Evolutionary conservation across 2,888 invertebrate species (phyloP), one percentile per base, ranked within the genome.

Genomic region (Latheticus oryzae): DNA sequence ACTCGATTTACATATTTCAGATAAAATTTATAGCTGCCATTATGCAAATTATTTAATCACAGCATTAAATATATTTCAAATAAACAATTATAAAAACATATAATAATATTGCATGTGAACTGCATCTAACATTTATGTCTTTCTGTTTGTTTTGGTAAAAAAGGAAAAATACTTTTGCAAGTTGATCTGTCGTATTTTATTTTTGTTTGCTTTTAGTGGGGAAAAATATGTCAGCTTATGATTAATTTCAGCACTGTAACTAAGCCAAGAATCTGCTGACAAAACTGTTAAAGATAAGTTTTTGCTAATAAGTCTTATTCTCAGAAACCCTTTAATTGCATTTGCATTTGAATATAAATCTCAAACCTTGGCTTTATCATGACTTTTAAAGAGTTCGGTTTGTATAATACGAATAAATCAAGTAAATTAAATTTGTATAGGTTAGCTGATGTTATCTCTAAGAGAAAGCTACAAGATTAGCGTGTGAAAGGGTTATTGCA

Each of bases 321-420:
- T n/a, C n/a, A n/a, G n/a, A n/a, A n/a, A 40, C 40, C 7, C 7
- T 38, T 15, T 40, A 40, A 40, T 40, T 40, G 40, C 24, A 40
- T 40, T 40, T 40, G 40, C 40, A 40, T 40, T 12, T 40, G 40
- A 40, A 24, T 24, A 21, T 24, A 40, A 40, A 40, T 40, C 8
- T 40, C 24, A 13, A 5, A 16, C 2, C 16, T 4, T 11, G 15
- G 15, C 7, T 21, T 40, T 40, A 40, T 40, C 40, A 8, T 15
- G 11, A 24, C 24, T n/a, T 13, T 37, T 23, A 38, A 38, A 23
- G 13, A 33, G 15, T 33, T 13, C 26, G 26, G 26, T 26, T 40
- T 24, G 26, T 40, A 13, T 40, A 5, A 15, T 13, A 40, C 26
- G 40, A 40, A 40, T 40, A 40, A 24, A 40, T 33, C 33, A 13